Evolutionary conservation across 1,140 invertebrate species (phyloP).

Genomic region (Saccostrea glomerata): DNA sequence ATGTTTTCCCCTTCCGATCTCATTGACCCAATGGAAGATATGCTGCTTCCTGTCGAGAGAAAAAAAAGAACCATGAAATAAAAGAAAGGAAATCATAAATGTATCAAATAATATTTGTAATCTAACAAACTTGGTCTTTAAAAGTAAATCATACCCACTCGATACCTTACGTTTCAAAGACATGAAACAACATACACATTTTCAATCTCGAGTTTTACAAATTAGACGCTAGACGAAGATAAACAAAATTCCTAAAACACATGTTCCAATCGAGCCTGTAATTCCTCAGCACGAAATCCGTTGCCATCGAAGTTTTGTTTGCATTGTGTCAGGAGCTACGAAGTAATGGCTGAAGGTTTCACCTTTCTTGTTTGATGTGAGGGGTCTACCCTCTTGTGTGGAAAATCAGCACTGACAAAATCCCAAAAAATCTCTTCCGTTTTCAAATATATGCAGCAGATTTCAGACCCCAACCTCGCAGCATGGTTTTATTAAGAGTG

Average conservation of each 20-base stretch:
- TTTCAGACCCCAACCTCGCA: neutral
- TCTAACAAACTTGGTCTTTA: too few species aligned
- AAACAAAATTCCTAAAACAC: constrained; percentile 26
- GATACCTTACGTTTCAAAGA: neutral
- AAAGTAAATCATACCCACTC: neutral
- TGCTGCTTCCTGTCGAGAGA: constrained; percentile 61
- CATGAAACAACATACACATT: neutral
- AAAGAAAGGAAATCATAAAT: neutral
- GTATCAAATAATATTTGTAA: too few species aligned
- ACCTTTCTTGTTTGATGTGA: neutral
- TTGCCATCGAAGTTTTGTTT: neutral
- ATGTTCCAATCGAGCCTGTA: neutral
- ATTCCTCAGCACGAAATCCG: neutral
- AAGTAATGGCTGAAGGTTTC: neutral
- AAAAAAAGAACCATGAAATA: neutral
- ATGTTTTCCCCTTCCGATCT: constrained; percentile 61
- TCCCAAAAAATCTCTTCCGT: neutral
- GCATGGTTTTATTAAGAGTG: neutral
- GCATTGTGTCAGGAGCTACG: neutral
- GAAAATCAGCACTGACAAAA: neutral
- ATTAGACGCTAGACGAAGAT: constrained; percentile 16
- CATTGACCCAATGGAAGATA: constrained; percentile 61
- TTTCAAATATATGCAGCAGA: neutral
- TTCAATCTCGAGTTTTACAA: constrained; percentile 14
- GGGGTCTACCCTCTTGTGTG: neutral